Base-by-base conservation (phyloP, 1,140 invertebrate genomes). In the Melitaea cinxia region DNA sequence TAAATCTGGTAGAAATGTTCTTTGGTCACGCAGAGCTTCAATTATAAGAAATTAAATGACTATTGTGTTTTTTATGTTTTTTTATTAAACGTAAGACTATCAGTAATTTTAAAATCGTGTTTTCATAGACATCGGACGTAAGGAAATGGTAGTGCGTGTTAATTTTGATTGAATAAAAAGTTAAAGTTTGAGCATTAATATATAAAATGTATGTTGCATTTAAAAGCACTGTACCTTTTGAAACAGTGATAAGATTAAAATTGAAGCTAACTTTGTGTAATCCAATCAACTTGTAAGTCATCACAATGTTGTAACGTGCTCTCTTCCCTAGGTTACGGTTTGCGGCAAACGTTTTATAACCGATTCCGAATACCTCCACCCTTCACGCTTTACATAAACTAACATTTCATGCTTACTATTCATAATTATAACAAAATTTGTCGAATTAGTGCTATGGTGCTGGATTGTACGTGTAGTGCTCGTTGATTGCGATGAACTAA, bases 241-340 rank as follows among this genome's bases (percentile, higher is more conserved):
- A 55, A 56, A 65, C 56, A 57, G 54, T 70, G 59, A 63, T 63
- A 63, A 63, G 61, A 63, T 63, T 63, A 70, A 59, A 59, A 56
- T 53, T 53, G 50, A 50, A 47, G 49, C 54, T 64, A 62, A 39
- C 64, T 67, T 61, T 57, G 63, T 78, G 67, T 80, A 87, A 88
- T 85, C 83, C 77, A 80, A 86, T 88, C 65, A 83, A 82, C 59
- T 86, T 85, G 76, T 88, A 85, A 63, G 85, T 75, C 78, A 78
- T 85, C 85, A 21, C 56, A 58, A 64, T 65, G 53, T 65, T 53
- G 47, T 70, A 63, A 68, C 42, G 50, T 42, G 49, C 63, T 60
- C 59, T 50, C 42, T 63, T 39, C 28, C 57, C 49, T 49, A 53
- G 50, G 42, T 42, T 65, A 45, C 56, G n/a, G 39, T 14, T 66